A percentile compares a stretch with the other conserved stretches of the same genome.
phyloP scores from a whole-genome alignment of 2,113 vertebrate genomes.

The Agapornis roseicollis region DNA sequence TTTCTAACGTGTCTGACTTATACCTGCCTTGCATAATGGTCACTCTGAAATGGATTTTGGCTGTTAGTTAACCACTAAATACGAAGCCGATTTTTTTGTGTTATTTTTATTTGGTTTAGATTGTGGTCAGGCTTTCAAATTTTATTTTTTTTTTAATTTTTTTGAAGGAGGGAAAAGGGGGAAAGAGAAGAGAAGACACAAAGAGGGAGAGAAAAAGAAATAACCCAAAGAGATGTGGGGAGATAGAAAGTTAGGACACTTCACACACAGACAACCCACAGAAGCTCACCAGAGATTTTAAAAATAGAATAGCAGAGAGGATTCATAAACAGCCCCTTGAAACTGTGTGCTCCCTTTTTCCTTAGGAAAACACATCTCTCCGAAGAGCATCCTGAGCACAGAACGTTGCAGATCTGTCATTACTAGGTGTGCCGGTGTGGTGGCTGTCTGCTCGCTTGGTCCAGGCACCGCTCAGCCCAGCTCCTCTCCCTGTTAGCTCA shows the following conservation, averaged over 20 bases:
- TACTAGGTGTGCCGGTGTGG: slow-evolving; percentile 78
- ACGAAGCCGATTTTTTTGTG: not conserved
- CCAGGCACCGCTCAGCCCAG: slow-evolving; percentile 46
- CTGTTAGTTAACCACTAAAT: slow-evolving; percentile 13
- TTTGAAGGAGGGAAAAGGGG: not conserved
- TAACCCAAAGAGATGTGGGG: not conserved
- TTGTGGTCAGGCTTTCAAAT: not conserved
- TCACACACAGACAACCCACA: not conserved
- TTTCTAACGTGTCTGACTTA: slow-evolving; percentile 48
- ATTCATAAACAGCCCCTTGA: slow-evolving; percentile 44
- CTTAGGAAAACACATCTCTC: slow-evolving; percentile 39
- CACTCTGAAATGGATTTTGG: slow-evolving; percentile 33
- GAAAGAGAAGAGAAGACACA: not conserved
- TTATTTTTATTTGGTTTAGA: slow-evolving; percentile 27
- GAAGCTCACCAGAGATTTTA: not conserved
- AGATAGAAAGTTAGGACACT: slow-evolving; percentile 1
- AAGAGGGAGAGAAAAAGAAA: not conserved
- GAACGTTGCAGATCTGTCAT: slow-evolving; percentile 62
- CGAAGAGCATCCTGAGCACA: slow-evolving; percentile 39
- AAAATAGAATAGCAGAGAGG: slow-evolving; percentile 45
- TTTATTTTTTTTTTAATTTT: not conserved
- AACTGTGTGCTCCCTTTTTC: slow-evolving; percentile 31
- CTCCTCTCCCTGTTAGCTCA: slow-evolving; percentile 86
- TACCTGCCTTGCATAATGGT: slow-evolving; percentile 43
- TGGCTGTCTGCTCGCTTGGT: slow-evolving; percentile 74